These are phyloP conservation scores for Oostethus manadensis DNA, from an alignment of 2,113 vertebrate genomes.

Conservation along the genomic window DNA sequence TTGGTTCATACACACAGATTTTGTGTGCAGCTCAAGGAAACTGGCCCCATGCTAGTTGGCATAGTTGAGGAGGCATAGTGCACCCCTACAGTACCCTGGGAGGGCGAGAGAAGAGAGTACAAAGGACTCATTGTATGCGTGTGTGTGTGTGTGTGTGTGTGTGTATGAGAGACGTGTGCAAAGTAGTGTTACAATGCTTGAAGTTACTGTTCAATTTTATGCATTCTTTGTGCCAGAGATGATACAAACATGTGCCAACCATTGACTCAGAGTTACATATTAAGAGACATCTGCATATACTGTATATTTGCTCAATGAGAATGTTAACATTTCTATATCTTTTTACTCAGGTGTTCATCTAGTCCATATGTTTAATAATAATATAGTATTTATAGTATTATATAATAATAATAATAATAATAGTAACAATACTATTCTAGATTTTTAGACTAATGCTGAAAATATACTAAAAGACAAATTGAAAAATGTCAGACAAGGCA, in stretches of 20 bases:
- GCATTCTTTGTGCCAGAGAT: slow-evolving; percentile 32
- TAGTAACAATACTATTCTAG: no score
- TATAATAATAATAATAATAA: no score
- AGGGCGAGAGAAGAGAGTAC: slow-evolving; percentile 42
- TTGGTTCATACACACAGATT: slow-evolving; percentile 2
- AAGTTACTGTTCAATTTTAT: slow-evolving; percentile 50
- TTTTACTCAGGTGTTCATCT: no score
- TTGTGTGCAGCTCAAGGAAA: slow-evolving; percentile 36
- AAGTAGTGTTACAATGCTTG: slow-evolving; percentile 41
- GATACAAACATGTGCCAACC: slow-evolving; percentile 10
- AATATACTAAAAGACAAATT: no score
- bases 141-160: slow-evolving; percentile 30
- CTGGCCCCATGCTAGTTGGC: slow-evolving; percentile 65
- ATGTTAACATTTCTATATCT: no score
- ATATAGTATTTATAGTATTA: no score
- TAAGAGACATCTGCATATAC: no score
- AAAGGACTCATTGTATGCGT: slow-evolving; percentile 66
- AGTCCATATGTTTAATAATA: no score
- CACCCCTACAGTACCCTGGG: slow-evolving; percentile 57
- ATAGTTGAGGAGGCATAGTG: slow-evolving; percentile 59
- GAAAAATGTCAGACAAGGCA: no score
- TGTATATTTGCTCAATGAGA: no score
- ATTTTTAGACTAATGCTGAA: no score
- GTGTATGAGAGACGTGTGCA: slow-evolving; percentile 30
- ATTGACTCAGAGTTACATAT: no score